phyloP scores from a whole-genome alignment of 2,113 vertebrate genomes.

The Ailuropoda melanoleuca region DNA sequence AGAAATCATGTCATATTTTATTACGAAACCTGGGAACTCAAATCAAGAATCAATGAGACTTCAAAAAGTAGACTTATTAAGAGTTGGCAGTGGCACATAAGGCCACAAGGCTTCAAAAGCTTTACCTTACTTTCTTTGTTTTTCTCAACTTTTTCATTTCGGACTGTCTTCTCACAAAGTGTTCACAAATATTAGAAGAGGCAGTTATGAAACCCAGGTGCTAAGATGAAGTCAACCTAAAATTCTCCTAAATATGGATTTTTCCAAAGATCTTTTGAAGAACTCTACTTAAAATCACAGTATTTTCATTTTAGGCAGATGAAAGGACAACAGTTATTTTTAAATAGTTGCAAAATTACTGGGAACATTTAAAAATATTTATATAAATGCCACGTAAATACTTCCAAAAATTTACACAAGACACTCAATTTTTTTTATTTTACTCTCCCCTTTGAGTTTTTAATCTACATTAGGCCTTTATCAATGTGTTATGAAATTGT shows the following conservation, averaged over 20 bases:
- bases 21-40: slow-evolving; percentile 54
- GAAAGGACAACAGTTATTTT: slow-evolving; percentile 68
- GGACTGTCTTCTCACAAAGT: slow-evolving; percentile 30
- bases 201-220: slow-evolving; percentile 16
- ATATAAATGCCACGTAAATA: slow-evolving; percentile 77
- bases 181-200: slow-evolving; percentile 40
- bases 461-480: slow-evolving; percentile 54
- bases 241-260: slow-evolving; percentile 65
- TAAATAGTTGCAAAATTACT: slow-evolving; percentile 50
- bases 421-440: slow-evolving; percentile 68
- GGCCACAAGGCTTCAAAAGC: not conserved
- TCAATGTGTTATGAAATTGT: slow-evolving; percentile 59
- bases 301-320: slow-evolving; percentile 66
- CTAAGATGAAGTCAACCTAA: slow-evolving; percentile 64
- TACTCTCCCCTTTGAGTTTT: slow-evolving; percentile 77
- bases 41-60: slow-evolving; percentile 46
- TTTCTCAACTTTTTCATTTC: slow-evolving; percentile 45
- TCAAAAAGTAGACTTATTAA: not conserved
- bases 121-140: slow-evolving; percentile 17
- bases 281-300: slow-evolving; percentile 63
- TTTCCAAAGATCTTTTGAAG: slow-evolving; percentile 71
- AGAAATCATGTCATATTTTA: slow-evolving; percentile 45
- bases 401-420: slow-evolving; percentile 39
- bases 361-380: slow-evolving; percentile 71
- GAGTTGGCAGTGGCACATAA: accelerated